Evolutionary conservation across 2,888 invertebrate species (phyloP).

Genomic region (Xiphydria camelus): DNA sequence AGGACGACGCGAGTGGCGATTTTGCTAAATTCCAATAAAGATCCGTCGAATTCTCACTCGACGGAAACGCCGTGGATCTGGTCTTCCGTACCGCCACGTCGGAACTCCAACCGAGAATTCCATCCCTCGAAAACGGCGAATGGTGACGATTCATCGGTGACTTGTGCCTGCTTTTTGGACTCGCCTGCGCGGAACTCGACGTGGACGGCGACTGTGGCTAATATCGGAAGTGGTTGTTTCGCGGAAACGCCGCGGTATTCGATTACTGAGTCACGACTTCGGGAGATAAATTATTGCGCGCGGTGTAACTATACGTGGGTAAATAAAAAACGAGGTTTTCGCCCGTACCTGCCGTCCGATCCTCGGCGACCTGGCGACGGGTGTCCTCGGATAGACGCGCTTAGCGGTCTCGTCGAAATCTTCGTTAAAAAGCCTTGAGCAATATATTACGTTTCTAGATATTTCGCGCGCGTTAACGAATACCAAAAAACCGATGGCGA

Average conservation of each 20-base stretch:
- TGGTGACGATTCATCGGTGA: slow-evolving; percentile 22
- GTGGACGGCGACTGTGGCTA: slow-evolving; percentile 7
- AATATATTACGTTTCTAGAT: not conserved
- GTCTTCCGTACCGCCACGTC: slow-evolving; percentile 23
- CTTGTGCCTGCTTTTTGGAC: slow-evolving; percentile 24
- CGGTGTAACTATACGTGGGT: too few species aligned
- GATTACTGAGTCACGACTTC: too few species aligned
- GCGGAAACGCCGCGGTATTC: too few species aligned
- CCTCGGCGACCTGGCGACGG: slow-evolving; percentile 15
- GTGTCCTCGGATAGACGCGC: slow-evolving; percentile 19
- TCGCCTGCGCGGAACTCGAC: slow-evolving; percentile 17
- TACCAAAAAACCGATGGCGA: not conserved
- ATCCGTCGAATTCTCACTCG: too few species aligned
- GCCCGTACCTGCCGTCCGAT: slow-evolving; percentile 14
- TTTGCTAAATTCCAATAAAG: not conserved
- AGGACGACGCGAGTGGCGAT: not conserved
- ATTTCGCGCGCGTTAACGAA: not conserved
- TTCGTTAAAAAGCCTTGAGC: slow-evolving; percentile 19
- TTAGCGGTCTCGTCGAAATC: slow-evolving; percentile 9
- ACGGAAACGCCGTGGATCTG: slow-evolving; percentile 24
- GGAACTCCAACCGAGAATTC: slow-evolving; percentile 12
- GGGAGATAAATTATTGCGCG: too few species aligned
- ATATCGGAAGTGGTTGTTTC: too few species aligned
- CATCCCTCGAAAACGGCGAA: slow-evolving; percentile 16
- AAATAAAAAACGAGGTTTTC: too few species aligned